Percentiles rank a stretch among this genome's conserved stretches.
These are phyloP conservation scores for Aphelenchoides fujianensis DNA, from an alignment of 1,140 invertebrate genomes.

Conservation along the genomic window DNA sequence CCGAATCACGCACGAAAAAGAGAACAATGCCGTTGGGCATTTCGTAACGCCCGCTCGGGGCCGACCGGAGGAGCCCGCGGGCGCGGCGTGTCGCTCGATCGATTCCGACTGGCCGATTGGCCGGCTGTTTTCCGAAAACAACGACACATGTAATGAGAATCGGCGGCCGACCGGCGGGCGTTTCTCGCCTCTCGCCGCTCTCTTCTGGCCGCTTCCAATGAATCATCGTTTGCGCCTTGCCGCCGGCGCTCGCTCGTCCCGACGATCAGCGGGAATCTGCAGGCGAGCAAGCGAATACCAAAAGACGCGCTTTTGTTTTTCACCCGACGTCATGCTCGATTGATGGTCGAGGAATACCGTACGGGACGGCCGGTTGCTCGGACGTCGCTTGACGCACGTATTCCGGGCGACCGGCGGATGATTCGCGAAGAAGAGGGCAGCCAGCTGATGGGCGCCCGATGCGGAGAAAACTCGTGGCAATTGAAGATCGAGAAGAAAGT, in stretches of 20 bases:
- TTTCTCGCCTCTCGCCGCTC: not conserved
- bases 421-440: too few species aligned
- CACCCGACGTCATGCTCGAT: not conserved
- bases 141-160: constrained; percentile 2
- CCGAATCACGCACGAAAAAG: too few species aligned
- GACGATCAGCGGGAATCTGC: not conserved
- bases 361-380: too few species aligned
- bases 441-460: too few species aligned
- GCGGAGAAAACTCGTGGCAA: too few species aligned
- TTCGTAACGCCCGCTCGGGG: not conserved
- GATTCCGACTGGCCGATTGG: not conserved
- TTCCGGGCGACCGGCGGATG: too few species aligned
- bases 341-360: not conserved
- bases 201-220: not conserved
- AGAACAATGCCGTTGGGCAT: not conserved
- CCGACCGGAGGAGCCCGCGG: too few species aligned
- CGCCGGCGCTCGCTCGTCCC: not conserved
- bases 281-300: too few species aligned
- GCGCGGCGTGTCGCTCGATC: too few species aligned
- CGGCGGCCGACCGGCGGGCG: not conserved
- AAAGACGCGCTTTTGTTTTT: not conserved
- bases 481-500: too few species aligned
- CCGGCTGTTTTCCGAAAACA: not conserved
- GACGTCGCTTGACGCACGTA: too few species aligned
- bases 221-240: not conserved